phyloP scores from a whole-genome alignment of 2,797 vertebrate species.

The Scyliorhinus canicula region DNA sequence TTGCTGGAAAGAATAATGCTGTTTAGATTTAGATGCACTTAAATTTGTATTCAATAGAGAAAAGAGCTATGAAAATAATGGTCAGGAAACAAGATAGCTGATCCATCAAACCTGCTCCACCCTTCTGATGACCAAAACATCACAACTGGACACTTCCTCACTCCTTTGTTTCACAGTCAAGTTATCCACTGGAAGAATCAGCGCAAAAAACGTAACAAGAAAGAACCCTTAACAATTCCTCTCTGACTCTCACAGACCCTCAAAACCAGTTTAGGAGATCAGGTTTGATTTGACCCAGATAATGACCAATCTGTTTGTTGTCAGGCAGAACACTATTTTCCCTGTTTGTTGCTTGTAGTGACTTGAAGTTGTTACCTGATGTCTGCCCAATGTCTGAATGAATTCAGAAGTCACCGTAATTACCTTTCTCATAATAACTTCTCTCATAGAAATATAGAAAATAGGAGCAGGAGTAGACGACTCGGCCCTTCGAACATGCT shows the following conservation, averaged over 20 bases:
- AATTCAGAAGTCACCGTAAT: neutral
- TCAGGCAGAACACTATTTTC: too few relatives aligned
- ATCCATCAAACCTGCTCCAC: neutral
- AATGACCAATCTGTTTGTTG: neutral
- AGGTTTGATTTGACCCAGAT: neutral
- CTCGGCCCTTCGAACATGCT: too few relatives aligned
- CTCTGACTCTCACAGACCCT: neutral
- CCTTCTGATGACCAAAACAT: neutral
- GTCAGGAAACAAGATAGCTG: neutral
- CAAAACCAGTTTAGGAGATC: neutral
- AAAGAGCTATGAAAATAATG: neutral
- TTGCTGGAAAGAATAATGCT: neutral
- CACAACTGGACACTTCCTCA: neutral
- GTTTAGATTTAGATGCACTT: too few relatives aligned
- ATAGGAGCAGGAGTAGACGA: too few relatives aligned
- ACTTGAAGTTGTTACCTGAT: neutral
- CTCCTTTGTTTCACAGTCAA: neutral
- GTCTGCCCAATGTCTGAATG: neutral
- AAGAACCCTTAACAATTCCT: too few relatives aligned
- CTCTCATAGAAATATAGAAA: too few relatives aligned
- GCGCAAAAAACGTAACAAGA: neutral
- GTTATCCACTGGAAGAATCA: neutral
- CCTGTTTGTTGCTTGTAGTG: neutral
- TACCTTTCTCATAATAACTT: neutral
- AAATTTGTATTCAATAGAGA: too few relatives aligned